Evolutionary conservation across 2,797 vertebrate genomes (phyloP).

Genomic region (Perodicticus potto): DNA sequence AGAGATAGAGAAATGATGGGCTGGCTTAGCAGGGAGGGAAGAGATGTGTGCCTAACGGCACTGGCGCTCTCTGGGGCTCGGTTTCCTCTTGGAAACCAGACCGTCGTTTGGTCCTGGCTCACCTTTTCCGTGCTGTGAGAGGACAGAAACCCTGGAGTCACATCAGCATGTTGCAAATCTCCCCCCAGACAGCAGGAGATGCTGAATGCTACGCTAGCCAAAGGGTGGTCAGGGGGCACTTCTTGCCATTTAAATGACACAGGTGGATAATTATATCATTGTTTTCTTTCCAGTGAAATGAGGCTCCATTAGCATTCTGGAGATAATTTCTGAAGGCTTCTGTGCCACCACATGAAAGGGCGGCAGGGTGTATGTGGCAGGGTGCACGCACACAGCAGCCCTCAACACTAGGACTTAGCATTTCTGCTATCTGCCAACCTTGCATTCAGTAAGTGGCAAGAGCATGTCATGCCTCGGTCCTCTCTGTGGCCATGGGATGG

Average conservation of each 20-base stretch:
- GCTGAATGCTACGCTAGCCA: rapidly evolving
- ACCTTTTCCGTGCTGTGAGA: neutral
- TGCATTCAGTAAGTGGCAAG: rapidly evolving
- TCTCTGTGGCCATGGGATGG: rapidly evolving
- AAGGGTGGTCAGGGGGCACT: rapidly evolving
- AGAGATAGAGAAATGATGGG: constrained; percentile 2
- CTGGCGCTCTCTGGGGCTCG: neutral
- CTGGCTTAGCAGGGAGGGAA: neutral
- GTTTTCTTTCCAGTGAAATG: neutral
- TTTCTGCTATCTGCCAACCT: neutral
- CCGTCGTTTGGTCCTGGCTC: neutral
- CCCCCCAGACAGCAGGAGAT: neutral
- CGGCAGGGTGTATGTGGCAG: rapidly evolving
- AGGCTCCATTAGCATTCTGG: neutral
- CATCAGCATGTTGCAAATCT: neutral
- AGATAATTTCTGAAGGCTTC: neutral
- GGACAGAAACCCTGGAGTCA: rapidly evolving
- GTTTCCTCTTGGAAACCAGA: neutral
- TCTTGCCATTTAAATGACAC: neutral
- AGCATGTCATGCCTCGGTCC: neutral
- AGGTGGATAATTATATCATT: neutral
- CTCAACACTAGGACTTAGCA: neutral
- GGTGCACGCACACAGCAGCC: too few relatives aligned
- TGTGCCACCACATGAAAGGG: neutral
- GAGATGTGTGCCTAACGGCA: neutral